These are phyloP conservation scores for Suricata suricatta DNA, from an alignment of 2,113 vertebrate genomes.

Conservation along the genomic window DNA sequence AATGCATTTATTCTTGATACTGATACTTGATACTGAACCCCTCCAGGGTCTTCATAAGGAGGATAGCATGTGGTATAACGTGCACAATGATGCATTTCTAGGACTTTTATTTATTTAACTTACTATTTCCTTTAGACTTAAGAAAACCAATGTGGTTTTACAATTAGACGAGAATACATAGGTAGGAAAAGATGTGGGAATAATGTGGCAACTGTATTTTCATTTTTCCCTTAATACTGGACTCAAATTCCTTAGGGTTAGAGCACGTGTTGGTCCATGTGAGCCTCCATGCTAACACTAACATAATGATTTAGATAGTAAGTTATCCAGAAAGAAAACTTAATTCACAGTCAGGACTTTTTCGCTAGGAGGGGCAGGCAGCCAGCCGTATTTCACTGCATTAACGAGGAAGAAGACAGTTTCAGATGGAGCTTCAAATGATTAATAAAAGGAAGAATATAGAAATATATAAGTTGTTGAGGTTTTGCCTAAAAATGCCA, in stretches of 20 bases:
- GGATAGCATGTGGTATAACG: not conserved
- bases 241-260: not conserved
- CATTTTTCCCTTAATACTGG: not conserved
- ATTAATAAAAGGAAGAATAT: not conserved
- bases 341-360: not conserved
- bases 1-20: not conserved
- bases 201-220: not conserved
- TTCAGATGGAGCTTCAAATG: not conserved
- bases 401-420: not conserved
- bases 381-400: not conserved
- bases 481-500: not conserved
- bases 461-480: not conserved
- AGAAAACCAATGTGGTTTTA: not conserved
- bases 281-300: not conserved
- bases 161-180: not conserved
- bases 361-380: not conserved
- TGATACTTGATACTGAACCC: too few species aligned
- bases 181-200: not conserved
- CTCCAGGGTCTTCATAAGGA: not conserved
- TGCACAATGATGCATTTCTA: not conserved
- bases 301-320: constrained; percentile 9
- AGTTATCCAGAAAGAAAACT: constrained; percentile 22
- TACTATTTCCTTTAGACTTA: constrained; percentile 2
- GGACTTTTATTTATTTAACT: not conserved
- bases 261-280: not conserved